Evolutionary conservation across 1,140 invertebrate species (phyloP).

Genomic region (Lepidostoma basale): DNA sequence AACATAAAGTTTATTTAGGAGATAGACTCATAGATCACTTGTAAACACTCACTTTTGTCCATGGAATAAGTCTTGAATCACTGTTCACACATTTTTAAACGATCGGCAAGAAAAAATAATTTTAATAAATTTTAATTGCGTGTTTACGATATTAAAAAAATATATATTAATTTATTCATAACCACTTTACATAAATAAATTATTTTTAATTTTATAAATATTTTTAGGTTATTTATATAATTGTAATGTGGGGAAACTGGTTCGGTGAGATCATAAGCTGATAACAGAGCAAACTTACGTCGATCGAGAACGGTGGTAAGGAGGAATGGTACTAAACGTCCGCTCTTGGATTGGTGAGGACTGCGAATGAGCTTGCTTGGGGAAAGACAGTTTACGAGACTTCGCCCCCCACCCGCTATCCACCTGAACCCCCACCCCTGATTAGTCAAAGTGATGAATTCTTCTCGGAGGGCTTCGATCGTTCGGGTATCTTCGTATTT

Average conservation of each 20-base stretch:
- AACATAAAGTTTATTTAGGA: constrained; percentile 2
- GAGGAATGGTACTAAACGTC: neutral
- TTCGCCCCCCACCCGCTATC: neutral
- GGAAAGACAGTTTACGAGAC: constrained; percentile 15
- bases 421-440: neutral
- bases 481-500: neutral
- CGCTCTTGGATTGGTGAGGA: constrained; percentile 15
- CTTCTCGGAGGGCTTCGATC: neutral
- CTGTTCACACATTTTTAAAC: too few relatives aligned
- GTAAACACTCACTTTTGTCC: constrained; percentile 32
- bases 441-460: neutral
- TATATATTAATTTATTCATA: too few relatives aligned
- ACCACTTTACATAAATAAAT: too few relatives aligned
- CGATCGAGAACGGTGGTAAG: constrained; percentile 13
- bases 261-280: too few relatives aligned
- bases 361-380: constrained; percentile 10
- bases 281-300: too few relatives aligned
- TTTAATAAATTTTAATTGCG: too few relatives aligned
- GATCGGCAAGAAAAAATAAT: too few relatives aligned
- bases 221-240: too few relatives aligned
- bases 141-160: too few relatives aligned
- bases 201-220: too few relatives aligned
- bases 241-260: too few relatives aligned
- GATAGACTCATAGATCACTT: constrained; percentile 20
- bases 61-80: too few relatives aligned